A percentile compares a stretch with the other conserved stretches of the same genome.
Conservation (phyloP, 2,113 vertebrate genomes). For the Peucedramus taeniatus region DNA sequence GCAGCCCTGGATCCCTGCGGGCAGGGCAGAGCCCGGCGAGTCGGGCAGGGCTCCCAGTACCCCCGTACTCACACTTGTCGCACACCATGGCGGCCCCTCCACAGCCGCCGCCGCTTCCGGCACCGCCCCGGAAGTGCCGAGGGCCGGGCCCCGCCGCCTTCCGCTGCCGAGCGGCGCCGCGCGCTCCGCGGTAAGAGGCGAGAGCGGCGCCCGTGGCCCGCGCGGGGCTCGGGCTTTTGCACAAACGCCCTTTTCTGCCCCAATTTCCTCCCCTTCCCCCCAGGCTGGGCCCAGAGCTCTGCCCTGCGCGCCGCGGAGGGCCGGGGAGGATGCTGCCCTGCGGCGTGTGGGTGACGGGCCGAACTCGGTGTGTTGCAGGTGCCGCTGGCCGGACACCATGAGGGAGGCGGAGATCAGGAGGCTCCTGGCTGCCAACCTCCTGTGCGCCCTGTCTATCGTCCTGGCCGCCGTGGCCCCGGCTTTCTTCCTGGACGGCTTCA, state of each 20-base stretch:
- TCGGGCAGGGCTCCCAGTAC: fast-evolving
- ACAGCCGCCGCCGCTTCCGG: neutral
- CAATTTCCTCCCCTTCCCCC: fast-evolving
- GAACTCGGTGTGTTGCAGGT: constrained; percentile 39
- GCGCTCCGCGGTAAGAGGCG: neutral
- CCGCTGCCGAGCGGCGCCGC: neutral
- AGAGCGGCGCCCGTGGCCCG: neutral
- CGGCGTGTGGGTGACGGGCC: neutral
- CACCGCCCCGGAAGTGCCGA: neutral
- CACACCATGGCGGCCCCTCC: constrained; percentile 44
- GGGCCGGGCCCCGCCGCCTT: fast-evolving
- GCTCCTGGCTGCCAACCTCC: constrained; percentile 82
- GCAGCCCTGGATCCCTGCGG: fast-evolving
- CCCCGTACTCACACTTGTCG: constrained; percentile 51
- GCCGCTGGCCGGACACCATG: constrained; percentile 68
- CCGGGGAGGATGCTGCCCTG: fast-evolving
- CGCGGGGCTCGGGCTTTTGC: neutral
- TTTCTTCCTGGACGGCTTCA: constrained; percentile 80
- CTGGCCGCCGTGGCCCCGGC: constrained; percentile 77
- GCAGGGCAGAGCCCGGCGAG: fast-evolving
- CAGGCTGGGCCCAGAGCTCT: fast-evolving
- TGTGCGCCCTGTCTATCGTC: constrained; percentile 74
- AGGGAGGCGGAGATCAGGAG: constrained; percentile 83
- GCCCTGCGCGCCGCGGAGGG: fast-evolving
- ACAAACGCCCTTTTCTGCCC: fast-evolving